Conservation (phyloP, 2,888 invertebrate genomes). For the Gibbula magus region DNA sequence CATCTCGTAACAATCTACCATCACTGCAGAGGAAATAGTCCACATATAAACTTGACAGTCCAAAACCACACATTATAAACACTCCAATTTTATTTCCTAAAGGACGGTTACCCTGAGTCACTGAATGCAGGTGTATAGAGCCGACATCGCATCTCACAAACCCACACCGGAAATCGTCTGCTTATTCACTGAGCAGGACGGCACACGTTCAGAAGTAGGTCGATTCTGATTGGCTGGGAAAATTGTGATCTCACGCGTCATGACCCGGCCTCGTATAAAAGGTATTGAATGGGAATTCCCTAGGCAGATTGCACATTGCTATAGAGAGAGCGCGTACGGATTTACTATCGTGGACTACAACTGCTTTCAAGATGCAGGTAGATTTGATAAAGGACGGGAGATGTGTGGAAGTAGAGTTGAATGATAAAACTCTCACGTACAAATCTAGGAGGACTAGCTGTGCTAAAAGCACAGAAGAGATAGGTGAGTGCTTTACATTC, state of each 20-base stretch:
- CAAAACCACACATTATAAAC: background rate
- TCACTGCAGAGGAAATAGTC: background rate
- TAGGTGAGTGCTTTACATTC: background rate
- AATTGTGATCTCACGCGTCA: background rate
- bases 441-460: background rate
- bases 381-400: conserved; percentile 7
- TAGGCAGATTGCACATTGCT: conserved; percentile 10
- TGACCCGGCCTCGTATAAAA: background rate
- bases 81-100: conserved; percentile 7
- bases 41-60: conserved; percentile 18
- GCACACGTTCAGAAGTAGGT: background rate
- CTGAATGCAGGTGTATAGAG: background rate
- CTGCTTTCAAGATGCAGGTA: background rate
- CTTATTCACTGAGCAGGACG: background rate
- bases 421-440: background rate
- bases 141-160: background rate
- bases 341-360: background rate
- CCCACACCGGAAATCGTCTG: no score
- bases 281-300: conserved; percentile 6
- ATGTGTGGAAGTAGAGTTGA: conserved; percentile 1
- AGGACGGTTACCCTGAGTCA: background rate
- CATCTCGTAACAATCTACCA: background rate
- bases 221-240: background rate
- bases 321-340: background rate
- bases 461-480: background rate